A percentile compares a stretch with the other conserved stretches of the same genome.
Conservation (phyloP, 2,888 invertebrate genomes). For the Netelia melanura region DNA sequence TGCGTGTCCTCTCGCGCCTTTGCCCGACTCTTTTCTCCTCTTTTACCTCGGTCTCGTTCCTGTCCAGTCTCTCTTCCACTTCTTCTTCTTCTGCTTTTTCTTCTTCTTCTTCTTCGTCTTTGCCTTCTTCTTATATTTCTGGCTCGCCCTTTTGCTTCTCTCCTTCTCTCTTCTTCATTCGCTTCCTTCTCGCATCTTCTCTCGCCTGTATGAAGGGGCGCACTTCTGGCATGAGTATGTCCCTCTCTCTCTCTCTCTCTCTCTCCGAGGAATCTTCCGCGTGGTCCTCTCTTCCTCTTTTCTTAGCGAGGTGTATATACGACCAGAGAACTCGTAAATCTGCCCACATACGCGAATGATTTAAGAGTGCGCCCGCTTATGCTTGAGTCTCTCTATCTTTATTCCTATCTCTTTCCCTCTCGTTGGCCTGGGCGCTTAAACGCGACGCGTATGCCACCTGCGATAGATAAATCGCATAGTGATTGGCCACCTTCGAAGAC, state of each 20-base stretch:
- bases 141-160: constrained; percentile 19
- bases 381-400: constrained; percentile 56
- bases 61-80: constrained; percentile 38
- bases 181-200: constrained; percentile 6
- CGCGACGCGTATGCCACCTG: constrained; percentile 45
- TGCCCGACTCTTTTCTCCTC: constrained; percentile 51
- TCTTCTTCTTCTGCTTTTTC: constrained; percentile 41
- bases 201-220: constrained; percentile 5
- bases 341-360: constrained; percentile 69
- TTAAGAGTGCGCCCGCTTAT: constrained; percentile 66
- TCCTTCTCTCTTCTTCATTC: constrained; percentile 35
- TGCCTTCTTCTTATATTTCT: constrained; percentile 9
- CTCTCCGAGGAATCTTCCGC: not conserved
- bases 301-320: constrained; percentile 38
- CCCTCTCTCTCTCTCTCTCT: constrained; percentile 32
- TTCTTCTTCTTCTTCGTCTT: constrained; percentile 43
- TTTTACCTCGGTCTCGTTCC: constrained; percentile 11
- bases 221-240: constrained; percentile 10
- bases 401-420: not conserved
- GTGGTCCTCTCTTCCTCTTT: constrained; percentile 14
- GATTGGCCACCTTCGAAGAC: not conserved
- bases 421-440: constrained; percentile 25
- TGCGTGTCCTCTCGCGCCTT: constrained; percentile 72
- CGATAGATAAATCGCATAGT: not conserved
- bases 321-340: constrained; percentile 66